Conservation (phyloP, 1,140 invertebrate species). For the Aphelinus certus region DNA sequence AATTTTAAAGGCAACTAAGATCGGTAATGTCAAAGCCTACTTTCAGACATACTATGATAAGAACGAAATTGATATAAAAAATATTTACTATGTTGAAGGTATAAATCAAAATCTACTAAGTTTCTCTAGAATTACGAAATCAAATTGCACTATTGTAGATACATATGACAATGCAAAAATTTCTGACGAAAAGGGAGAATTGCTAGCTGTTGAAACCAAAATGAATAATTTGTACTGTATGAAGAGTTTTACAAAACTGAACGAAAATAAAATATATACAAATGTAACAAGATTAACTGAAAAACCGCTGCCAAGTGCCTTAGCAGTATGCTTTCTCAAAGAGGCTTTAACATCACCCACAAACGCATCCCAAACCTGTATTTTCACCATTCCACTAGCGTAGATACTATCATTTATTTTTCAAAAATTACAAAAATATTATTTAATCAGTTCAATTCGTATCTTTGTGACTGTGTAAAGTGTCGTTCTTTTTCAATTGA, state of each 20-base stretch:
- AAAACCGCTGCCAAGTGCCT: background rate
- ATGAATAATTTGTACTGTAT: conserved; percentile 36
- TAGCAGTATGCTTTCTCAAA: no score
- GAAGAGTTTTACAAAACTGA: conserved; percentile 6
- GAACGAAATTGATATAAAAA: conserved; percentile 31
- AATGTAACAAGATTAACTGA: conserved; percentile 30
- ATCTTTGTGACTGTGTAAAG: no score
- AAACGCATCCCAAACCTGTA: no score
- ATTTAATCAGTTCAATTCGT: no score
- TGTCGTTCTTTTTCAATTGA: no score
- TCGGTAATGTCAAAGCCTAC: conserved; percentile 29
- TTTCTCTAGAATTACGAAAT: conserved; percentile 33
- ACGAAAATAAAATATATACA: conserved; percentile 1
- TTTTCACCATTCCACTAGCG: no score
- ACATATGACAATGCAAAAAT: conserved; percentile 32
- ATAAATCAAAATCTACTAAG: conserved; percentile 35
- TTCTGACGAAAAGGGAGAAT: conserved; percentile 30
- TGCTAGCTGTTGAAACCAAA: conserved; percentile 37
- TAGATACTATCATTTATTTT: no score
- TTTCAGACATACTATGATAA: conserved; percentile 35
- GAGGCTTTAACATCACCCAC: no score
- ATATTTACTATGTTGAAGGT: conserved; percentile 36
- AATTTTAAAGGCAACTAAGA: conserved; percentile 39
- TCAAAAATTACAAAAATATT: no score
- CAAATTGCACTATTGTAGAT: conserved; percentile 31